phyloP scores from a whole-genome alignment of 2,888 invertebrate species.

The Phytoseiulus persimilis region DNA sequence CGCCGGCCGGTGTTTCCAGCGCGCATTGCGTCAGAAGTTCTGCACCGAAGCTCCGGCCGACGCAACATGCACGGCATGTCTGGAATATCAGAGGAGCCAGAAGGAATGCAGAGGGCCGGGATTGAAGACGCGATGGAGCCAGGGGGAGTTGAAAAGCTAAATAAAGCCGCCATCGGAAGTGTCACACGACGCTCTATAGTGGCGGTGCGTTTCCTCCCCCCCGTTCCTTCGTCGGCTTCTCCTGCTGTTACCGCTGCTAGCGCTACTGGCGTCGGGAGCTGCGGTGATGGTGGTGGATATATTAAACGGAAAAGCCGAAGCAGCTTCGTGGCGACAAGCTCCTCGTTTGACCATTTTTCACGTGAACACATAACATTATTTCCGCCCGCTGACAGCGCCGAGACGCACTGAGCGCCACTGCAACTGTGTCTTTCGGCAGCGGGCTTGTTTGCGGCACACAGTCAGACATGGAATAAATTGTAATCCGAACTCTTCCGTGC shows the following conservation, averaged over 20 bases:
- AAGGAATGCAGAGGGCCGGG: background rate
- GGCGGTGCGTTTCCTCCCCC: background rate
- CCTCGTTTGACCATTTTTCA: background rate
- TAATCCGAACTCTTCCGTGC: background rate
- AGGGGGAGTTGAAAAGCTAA: background rate
- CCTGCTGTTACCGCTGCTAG: background rate
- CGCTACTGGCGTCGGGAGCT: background rate
- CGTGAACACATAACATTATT: background rate
- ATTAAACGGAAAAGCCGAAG: background rate
- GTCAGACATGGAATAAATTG: background rate
- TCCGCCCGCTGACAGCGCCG: background rate
- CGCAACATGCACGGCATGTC: background rate
- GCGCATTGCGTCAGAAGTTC: too few species aligned
- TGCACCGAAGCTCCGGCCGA: too few species aligned
- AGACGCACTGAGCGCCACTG: background rate
- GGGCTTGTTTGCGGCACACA: background rate
- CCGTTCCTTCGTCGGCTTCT: background rate
- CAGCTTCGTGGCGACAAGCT: background rate
- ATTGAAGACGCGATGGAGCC: background rate
- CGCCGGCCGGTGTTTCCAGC: too few species aligned
- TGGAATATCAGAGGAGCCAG: background rate
- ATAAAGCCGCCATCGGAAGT: background rate
- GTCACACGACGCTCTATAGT: background rate
- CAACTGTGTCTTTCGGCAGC: background rate
- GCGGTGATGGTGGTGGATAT: background rate